A percentile compares a stretch with the other conserved stretches of the same genome.
Evolutionary conservation across 2,888 invertebrate species (phyloP).

Genomic region (Dilophus febrilis): DNA sequence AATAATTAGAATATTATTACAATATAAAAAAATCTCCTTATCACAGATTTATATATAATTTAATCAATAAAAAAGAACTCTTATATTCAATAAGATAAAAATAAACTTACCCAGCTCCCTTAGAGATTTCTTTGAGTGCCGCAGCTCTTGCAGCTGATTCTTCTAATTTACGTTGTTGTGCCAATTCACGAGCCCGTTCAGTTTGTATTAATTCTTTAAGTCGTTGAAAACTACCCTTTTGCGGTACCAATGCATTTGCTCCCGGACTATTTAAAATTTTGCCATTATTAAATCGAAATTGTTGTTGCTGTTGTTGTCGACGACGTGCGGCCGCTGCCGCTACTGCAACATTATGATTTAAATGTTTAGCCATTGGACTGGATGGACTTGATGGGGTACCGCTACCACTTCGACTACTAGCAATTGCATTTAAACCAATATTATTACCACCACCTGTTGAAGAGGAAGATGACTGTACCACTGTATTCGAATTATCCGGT

Average conservation of each 20-base stretch:
- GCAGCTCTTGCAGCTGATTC: conserved; percentile 48
- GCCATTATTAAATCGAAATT: conserved; percentile 25
- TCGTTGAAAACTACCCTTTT: conserved; percentile 44
- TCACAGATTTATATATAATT: too few species aligned
- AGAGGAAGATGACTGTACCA: neutral
- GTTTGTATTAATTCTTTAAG: conserved; percentile 63
- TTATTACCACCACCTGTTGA: neutral
- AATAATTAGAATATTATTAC: too few species aligned
- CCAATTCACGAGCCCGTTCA: conserved; percentile 58
- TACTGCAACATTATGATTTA: too few species aligned
- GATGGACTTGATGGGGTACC: too few species aligned
- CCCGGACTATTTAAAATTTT: conserved; percentile 1
- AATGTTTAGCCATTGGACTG: too few species aligned
- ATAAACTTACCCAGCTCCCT: conserved; percentile 37
- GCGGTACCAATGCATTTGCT: conserved; percentile 18
- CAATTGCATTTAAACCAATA: neutral
- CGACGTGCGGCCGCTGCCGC: conserved; percentile 9
- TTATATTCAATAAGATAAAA: too few species aligned
- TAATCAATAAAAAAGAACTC: too few species aligned
- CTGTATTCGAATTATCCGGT: neutral
- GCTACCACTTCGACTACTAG: too few species aligned
- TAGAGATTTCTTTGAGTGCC: conserved; percentile 42
- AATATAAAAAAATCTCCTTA: too few species aligned
- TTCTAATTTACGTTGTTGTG: conserved; percentile 55
- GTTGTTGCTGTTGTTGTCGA: conserved; percentile 7